Percentiles rank a stretch among this genome's conserved stretches.
Conservation (phyloP, 2,113 vertebrate genomes). For the Leptodactylus fuscus region DNA sequence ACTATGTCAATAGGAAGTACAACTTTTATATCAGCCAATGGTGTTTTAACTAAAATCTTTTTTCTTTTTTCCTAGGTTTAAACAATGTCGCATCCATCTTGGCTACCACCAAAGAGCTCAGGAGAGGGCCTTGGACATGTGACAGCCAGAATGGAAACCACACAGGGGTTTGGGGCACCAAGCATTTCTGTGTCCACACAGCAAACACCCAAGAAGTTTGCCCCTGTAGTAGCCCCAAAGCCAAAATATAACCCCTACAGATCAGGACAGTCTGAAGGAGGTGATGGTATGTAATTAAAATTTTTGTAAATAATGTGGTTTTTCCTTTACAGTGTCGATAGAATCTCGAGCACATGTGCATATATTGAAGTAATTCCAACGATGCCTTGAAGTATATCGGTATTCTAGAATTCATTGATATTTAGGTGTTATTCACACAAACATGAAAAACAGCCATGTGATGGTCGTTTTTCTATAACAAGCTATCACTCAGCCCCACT, state of each 20-base stretch:
- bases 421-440: no score
- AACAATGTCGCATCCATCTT: conserved; percentile 85
- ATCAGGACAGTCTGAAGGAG: conserved; percentile 67
- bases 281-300: conserved; percentile 72
- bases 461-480: no score
- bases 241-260: conserved; percentile 96
- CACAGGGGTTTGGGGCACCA: conserved; percentile 86
- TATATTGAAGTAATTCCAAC: not conserved
- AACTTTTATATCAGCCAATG: no score
- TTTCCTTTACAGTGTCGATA: not conserved
- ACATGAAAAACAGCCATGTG: no score
- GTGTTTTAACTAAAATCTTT: no score
- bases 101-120: conserved; percentile 82
- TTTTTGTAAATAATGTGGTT: not conserved
- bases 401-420: no score
- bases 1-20: no score
- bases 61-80: conserved; percentile 59
- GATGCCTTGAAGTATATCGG: no score
- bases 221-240: conserved; percentile 93
- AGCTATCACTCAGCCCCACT: no score
- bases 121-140: conserved; percentile 84
- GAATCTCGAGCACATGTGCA: not conserved
- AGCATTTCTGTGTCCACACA: conserved; percentile 95
- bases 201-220: conserved; percentile 93
- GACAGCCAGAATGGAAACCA: conserved; percentile 94